Evolutionary conservation across 2,113 vertebrate species (phyloP).

Genomic region (Columba janthina): DNA sequence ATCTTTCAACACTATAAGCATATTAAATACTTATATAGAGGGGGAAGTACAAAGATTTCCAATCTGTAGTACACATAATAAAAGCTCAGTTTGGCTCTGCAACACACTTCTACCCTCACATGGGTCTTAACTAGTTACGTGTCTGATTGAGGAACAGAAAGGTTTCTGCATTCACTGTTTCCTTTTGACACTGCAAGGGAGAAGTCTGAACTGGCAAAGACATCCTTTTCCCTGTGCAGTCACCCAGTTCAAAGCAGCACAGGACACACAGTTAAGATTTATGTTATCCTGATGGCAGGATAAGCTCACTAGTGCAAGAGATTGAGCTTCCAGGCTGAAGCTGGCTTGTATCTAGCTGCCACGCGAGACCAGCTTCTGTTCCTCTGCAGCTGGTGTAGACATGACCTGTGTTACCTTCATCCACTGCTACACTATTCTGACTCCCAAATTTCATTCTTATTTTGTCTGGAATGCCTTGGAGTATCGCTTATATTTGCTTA

Average conservation of each 20-base stretch:
- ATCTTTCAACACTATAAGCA: neutral
- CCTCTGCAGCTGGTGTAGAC: neutral
- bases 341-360: fast-evolving
- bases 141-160: neutral
- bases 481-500: neutral
- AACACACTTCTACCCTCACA: neutral
- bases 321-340: neutral
- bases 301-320: neutral
- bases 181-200: neutral
- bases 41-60: neutral
- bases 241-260: neutral
- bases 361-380: neutral
- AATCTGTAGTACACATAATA: too few species aligned
- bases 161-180: neutral
- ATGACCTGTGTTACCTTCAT: neutral
- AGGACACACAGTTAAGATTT: neutral
- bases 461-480: neutral
- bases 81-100: neutral
- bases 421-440: too few species aligned
- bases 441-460: fast-evolving
- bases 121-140: neutral
- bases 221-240: neutral
- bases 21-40: neutral
- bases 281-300: fast-evolving
- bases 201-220: neutral